These are phyloP conservation scores for Cettia cetti DNA, from an alignment of 2,113 vertebrate genomes.

Conservation along the genomic window DNA sequence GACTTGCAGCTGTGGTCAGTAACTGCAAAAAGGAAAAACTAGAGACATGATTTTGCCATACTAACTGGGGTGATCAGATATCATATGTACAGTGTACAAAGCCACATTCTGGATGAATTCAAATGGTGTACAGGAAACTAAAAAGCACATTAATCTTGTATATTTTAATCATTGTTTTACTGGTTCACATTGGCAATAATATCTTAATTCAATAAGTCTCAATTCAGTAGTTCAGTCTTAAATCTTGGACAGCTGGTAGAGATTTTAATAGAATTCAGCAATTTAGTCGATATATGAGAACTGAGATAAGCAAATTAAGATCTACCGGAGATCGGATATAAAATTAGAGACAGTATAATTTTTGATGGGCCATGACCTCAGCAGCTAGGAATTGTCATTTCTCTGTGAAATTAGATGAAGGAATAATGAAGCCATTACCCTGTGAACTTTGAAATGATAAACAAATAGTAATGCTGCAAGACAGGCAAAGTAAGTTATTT, in stretches of 20 bases:
- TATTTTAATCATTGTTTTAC: slow-evolving; percentile 44
- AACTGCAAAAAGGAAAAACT: background rate
- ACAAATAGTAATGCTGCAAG: slow-evolving; percentile 25
- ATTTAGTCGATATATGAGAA: slow-evolving; percentile 33
- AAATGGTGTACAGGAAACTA: background rate
- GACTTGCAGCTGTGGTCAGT: background rate
- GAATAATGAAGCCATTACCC: slow-evolving; percentile 41
- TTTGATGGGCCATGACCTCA: slow-evolving; percentile 56
- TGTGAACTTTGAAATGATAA: slow-evolving; percentile 42
- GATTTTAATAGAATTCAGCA: slow-evolving; percentile 60
- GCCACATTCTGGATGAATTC: background rate
- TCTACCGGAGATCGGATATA: slow-evolving; percentile 44
- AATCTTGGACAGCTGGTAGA: slow-evolving; percentile 45
- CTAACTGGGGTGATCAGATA: background rate
- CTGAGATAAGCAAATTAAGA: slow-evolving; percentile 54
- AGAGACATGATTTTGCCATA: background rate
- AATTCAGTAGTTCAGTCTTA: slow-evolving; percentile 45
- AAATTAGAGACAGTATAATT: slow-evolving; percentile 49
- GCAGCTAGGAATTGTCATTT: slow-evolving; percentile 36
- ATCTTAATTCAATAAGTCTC: slow-evolving; percentile 42
- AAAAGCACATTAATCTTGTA: slow-evolving; percentile 10
- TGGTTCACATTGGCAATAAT: slow-evolving; percentile 7
- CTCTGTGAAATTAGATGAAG: slow-evolving; percentile 46
- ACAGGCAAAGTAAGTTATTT: slow-evolving; percentile 5
- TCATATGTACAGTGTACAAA: background rate